These are phyloP conservation scores for Microchrysa polita DNA, from an alignment of 2,888 invertebrate genomes.

Conservation along the genomic window DNA sequence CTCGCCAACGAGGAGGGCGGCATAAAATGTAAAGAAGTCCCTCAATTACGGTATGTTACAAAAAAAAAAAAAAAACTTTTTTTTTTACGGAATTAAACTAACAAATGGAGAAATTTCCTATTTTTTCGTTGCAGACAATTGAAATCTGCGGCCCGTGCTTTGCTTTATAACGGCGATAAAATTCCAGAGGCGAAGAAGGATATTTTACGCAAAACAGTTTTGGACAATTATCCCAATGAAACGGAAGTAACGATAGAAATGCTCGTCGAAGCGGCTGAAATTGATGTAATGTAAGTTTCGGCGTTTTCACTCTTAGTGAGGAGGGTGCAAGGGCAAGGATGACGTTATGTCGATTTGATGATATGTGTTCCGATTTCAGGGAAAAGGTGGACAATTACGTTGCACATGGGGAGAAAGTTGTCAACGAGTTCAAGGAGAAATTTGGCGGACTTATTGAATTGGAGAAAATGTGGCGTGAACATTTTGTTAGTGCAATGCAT, in stretches of 20 bases:
- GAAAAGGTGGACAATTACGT: slow-evolving; percentile 65
- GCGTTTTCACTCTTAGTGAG: too few relatives aligned
- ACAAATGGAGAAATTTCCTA: too few relatives aligned
- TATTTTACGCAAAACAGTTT: slow-evolving; percentile 66
- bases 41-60: slow-evolving; percentile 55
- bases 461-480: slow-evolving; percentile 79
- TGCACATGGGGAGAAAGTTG: slow-evolving; percentile 70
- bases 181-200: slow-evolving; percentile 67
- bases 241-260: slow-evolving; percentile 65
- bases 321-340: too few relatives aligned
- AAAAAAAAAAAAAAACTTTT: neutral
- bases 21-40: slow-evolving; percentile 62
- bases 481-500: slow-evolving; percentile 77
- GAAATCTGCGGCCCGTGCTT: slow-evolving; percentile 70
- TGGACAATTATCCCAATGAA: slow-evolving; percentile 66
- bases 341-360: too few relatives aligned
- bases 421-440: slow-evolving; percentile 67
- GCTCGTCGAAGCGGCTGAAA: slow-evolving; percentile 65
- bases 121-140: slow-evolving; percentile 61
- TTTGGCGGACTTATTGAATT: slow-evolving; percentile 72
- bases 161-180: slow-evolving; percentile 63
- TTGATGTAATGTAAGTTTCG: slow-evolving; percentile 66
- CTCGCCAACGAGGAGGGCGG: slow-evolving; percentile 61
- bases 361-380: slow-evolving; percentile 57
- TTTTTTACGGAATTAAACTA: neutral